These are phyloP conservation scores for Drosophila ustulata DNA, from an alignment of 2,888 invertebrate species.

Conservation along the genomic window DNA sequence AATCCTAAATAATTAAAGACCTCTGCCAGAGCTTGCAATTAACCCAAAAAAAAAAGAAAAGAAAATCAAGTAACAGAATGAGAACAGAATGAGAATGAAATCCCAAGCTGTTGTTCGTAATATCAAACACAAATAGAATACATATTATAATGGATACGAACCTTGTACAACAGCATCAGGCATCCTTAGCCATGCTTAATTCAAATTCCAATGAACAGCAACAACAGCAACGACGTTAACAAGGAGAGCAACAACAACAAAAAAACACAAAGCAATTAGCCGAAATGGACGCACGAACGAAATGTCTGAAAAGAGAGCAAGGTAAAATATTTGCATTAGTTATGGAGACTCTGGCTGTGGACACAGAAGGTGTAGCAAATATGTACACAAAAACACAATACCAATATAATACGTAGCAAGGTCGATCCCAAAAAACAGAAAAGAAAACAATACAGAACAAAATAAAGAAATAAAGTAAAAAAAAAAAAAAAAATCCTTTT, in stretches of 20 bases:
- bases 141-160: conserved; percentile 71
- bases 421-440: conserved; percentile 1
- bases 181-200: conserved; percentile 62
- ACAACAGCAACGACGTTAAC: conserved; percentile 30
- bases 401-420: conserved; percentile 25
- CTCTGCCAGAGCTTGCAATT: conserved; percentile 56
- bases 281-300: conserved; percentile 69
- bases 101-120: conserved; percentile 44
- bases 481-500: conserved; percentile 68
- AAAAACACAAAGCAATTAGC: conserved; percentile 75
- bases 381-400: conserved; percentile 59
- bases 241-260: conserved; percentile 19
- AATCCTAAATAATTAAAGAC: conserved; percentile 61
- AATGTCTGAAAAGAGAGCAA: conserved; percentile 62
- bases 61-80: neutral
- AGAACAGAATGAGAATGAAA: conserved; percentile 10
- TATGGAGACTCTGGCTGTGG: conserved; percentile 11
- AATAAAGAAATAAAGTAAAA: too few relatives aligned
- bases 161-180: conserved; percentile 51
- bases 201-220: conserved; percentile 37
- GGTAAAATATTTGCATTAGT: conserved; percentile 78
- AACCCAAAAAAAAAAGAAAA: conserved; percentile 25
- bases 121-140: conserved; percentile 61
- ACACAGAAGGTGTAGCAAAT: conserved; percentile 51
- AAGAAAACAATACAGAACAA: neutral